These are phyloP conservation scores for Eupithecia centaureata DNA, from an alignment of 2,888 invertebrate species.

Conservation along the genomic window DNA sequence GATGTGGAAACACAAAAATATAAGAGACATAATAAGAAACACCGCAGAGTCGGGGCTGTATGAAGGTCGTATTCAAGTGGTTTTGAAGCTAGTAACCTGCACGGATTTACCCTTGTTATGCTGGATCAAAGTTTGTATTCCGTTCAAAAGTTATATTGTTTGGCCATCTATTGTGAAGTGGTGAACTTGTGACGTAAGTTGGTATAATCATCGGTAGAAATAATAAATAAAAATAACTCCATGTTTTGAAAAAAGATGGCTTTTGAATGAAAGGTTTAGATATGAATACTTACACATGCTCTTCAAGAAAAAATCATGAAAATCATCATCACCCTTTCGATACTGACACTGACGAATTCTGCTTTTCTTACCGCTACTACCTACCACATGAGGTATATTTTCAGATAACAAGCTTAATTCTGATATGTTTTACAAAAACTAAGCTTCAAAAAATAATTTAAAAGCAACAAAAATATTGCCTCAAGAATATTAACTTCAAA, in stretches of 20 bases:
- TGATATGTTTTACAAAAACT: too few species aligned
- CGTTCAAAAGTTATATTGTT: constrained; percentile 6
- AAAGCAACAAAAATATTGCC: background rate
- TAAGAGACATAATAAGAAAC: background rate
- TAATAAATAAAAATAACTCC: background rate
- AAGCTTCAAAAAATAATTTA: too few species aligned
- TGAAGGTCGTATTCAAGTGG: constrained; percentile 15
- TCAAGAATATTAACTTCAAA: background rate
- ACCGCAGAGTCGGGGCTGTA: background rate
- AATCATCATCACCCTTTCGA: too few species aligned
- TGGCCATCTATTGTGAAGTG: constrained; percentile 3
- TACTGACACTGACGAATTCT: too few species aligned
- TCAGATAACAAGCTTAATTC: too few species aligned
- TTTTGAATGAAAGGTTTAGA: too few species aligned
- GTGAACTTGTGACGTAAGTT: background rate
- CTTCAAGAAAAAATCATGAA: too few species aligned
- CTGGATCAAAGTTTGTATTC: constrained; percentile 11
- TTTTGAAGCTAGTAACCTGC: constrained; percentile 8
- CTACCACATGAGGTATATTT: too few species aligned
- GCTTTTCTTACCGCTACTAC: too few species aligned
- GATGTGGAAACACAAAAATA: background rate
- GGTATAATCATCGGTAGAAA: background rate
- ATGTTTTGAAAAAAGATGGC: background rate
- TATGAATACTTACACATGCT: too few species aligned
- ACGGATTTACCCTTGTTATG: constrained; percentile 22